A percentile compares a stretch with the other conserved stretches of the same genome.
phyloP scores from a whole-genome alignment of 2,113 vertebrate genomes.

The Microcebus jonahi region DNA sequence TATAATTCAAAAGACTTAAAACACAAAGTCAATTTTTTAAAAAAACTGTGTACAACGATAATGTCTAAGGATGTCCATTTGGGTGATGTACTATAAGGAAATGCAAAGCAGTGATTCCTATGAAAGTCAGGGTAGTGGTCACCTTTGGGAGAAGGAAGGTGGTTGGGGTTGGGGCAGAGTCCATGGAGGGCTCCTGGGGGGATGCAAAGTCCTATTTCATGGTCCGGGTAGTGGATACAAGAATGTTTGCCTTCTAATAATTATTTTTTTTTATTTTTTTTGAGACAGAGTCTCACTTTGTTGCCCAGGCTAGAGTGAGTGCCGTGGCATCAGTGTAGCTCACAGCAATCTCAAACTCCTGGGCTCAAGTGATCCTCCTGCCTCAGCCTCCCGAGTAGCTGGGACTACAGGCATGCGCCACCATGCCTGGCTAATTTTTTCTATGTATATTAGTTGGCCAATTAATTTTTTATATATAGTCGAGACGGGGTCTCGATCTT shows the following conservation, averaged over 20 bases:
- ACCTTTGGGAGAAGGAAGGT: not conserved
- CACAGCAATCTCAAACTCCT: too few species aligned
- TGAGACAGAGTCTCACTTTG: too few species aligned
- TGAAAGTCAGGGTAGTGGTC: not conserved
- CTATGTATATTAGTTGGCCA: too few species aligned
- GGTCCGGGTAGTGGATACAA: not conserved
- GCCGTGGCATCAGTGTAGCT: too few species aligned
- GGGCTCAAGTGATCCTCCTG: too few species aligned
- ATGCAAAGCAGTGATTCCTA: not conserved
- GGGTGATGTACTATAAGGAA: not conserved
- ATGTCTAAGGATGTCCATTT: not conserved
- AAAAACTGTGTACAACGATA: not conserved
- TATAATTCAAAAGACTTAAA: not conserved
- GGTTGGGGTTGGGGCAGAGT: not conserved
- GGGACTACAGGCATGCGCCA: too few species aligned
- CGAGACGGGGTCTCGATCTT: too few species aligned
- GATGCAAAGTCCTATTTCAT: not conserved
- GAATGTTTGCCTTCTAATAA: not conserved
- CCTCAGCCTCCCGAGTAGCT: too few species aligned
- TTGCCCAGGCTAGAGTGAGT: too few species aligned
- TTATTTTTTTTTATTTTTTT: too few species aligned
- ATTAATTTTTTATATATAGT: too few species aligned
- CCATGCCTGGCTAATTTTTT: too few species aligned
- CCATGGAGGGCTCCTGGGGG: not conserved
- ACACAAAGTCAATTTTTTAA: not conserved